Base-by-base conservation (phyloP, 2,113 vertebrate species). In the Pica pica region DNA sequence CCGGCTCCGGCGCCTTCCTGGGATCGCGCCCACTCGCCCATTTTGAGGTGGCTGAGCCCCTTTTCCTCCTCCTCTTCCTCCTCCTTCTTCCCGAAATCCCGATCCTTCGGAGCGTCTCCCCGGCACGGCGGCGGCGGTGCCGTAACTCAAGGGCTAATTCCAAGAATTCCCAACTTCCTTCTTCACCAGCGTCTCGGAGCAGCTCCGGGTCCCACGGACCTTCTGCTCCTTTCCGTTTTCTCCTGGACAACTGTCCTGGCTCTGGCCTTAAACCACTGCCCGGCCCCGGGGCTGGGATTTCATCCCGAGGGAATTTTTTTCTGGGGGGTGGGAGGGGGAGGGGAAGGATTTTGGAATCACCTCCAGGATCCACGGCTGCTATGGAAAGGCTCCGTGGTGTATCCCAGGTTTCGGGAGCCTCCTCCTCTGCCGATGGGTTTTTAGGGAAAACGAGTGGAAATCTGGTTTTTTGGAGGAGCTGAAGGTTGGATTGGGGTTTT, bases 141-240 rank as follows among this genome's bases (percentile, higher is more conserved):
- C 13, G 22, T n/a, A 28, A 76, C 63, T 80, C 93, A 97, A 97
- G 97, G 97, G 97, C 96, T 97, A 67, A 53, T 55, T 68, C 64
- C 28, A 6, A 79, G 4, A 68, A 57, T 69, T 68, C 64, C 78
- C 42, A 8, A 13, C 4, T 56, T 56, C 6, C 13, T 79, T 75
- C 90, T 49, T 92, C 95, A 96, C 94, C 97, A 96, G 95, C 93
- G 10, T 53, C 94, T 74, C 9, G 87, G 30, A 80, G 93, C 56
- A n/a, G 39, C n/a, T 7, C 16, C 6, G 1, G 86, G 61, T 69
- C 91, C 37, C 65, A 1, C 18, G 41, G 83, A 63, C 31, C 86
- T 69, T 21, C 53, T 41, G 57, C 30, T 24, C 67, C 49, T 1
- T 13, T 19, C 18, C 35, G 0, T 37, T 64, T 46, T 33, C 61